A percentile compares a stretch with the other conserved stretches of the same genome.
Evolutionary conservation across 2,888 invertebrate species (phyloP).

Genomic region (Aethes cnicana): DNA sequence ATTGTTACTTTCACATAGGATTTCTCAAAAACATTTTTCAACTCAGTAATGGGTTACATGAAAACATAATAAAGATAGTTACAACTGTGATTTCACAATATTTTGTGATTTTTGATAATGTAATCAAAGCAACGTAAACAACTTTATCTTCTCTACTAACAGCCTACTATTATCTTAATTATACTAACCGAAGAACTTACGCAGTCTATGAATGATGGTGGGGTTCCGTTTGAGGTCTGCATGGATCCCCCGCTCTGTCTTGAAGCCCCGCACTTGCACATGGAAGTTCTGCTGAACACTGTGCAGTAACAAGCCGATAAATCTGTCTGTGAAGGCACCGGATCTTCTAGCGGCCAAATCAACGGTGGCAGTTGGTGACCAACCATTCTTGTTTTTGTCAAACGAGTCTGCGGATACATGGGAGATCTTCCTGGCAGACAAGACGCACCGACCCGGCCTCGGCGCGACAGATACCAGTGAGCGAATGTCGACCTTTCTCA

Average conservation of each 20-base stretch:
- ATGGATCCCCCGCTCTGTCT: slow-evolving; percentile 88
- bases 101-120: too few relatives aligned
- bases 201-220: slow-evolving; percentile 85
- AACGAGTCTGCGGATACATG: slow-evolving; percentile 65
- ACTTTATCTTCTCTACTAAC: too few relatives aligned
- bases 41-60: too few relatives aligned
- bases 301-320: slow-evolving; percentile 51
- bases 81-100: too few relatives aligned
- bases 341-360: too few relatives aligned
- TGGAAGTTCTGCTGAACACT: slow-evolving; percentile 50
- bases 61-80: too few relatives aligned
- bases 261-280: slow-evolving; percentile 87
- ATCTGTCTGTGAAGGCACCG: slow-evolving; percentile 57
- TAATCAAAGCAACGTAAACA: too few relatives aligned
- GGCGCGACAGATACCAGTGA: slow-evolving; percentile 48
- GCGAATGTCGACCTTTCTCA: slow-evolving; percentile 60
- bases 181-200: slow-evolving; percentile 78
- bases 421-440: slow-evolving; percentile 60
- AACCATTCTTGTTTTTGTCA: slow-evolving; percentile 72
- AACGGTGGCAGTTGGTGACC: slow-evolving; percentile 49
- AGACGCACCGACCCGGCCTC: slow-evolving; percentile 39
- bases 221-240: slow-evolving; percentile 89
- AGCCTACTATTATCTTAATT: slow-evolving; percentile 31
- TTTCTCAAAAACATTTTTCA: too few relatives aligned
- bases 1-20: too few relatives aligned